A percentile compares a stretch with the other conserved stretches of the same genome.
These are phyloP conservation scores for Paramormyrops kingsleyae DNA, from an alignment of 2,113 vertebrate genomes.

Conservation along the genomic window DNA sequence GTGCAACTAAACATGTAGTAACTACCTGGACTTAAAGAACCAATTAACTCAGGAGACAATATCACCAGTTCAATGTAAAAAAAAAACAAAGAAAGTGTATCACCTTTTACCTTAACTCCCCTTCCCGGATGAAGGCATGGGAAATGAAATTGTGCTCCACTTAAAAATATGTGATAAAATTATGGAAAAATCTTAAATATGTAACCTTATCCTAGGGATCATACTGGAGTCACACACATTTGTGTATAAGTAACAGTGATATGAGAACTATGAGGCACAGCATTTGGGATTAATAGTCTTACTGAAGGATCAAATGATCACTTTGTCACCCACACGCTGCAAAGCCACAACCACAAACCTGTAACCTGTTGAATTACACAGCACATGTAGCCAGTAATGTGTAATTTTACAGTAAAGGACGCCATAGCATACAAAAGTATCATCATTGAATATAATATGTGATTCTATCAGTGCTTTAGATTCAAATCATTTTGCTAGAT, in stretches of 20 bases:
- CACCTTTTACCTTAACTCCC: background rate
- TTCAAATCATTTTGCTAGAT: background rate
- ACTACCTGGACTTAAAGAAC: slow-evolving; percentile 99
- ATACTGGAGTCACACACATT: background rate
- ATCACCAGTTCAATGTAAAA: slow-evolving; percentile 99
- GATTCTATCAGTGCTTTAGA: background rate
- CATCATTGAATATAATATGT: background rate
- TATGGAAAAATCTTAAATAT: background rate
- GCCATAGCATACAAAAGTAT: background rate
- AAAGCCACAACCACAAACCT: background rate
- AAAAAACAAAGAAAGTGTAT: slow-evolving; percentile 69
- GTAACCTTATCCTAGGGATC: background rate
- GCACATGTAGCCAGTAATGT: background rate
- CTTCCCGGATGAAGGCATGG: background rate
- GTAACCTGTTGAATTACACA: background rate
- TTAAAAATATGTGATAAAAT: background rate
- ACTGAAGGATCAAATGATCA: background rate
- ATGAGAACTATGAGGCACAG: background rate
- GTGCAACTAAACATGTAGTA: slow-evolving; percentile 99
- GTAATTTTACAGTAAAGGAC: background rate
- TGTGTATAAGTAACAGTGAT: background rate
- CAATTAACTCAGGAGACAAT: slow-evolving; percentile 99
- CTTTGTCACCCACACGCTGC: background rate
- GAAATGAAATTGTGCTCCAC: background rate
- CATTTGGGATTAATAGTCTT: background rate